Percentiles rank a stretch among this genome's conserved stretches.
Evolutionary conservation across 2,113 vertebrate genomes (phyloP).

Genomic region (Pithys albifrons): DNA sequence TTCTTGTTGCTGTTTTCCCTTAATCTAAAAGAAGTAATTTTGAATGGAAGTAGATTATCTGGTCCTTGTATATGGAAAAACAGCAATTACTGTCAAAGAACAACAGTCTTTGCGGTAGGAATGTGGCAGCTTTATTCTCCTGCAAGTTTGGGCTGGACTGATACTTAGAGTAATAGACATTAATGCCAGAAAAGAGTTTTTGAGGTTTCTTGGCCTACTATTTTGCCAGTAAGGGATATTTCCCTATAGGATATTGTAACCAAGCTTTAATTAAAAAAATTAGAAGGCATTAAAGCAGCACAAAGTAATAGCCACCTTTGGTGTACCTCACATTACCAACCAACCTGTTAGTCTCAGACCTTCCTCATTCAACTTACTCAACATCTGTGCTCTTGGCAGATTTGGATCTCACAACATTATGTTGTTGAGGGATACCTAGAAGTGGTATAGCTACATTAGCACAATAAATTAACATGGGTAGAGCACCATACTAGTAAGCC

Average conservation of each 20-base stretch:
- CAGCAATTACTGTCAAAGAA: constrained; percentile 53
- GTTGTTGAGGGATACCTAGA: constrained; percentile 12
- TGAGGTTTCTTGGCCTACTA: constrained; percentile 25
- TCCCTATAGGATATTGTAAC: constrained; percentile 39
- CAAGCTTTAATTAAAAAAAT: constrained; percentile 61
- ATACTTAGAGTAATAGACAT: constrained; percentile 10
- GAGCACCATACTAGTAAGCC: constrained; percentile 7
- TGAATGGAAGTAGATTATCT: constrained; percentile 49
- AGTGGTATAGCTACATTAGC: background rate
- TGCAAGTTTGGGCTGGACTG: constrained; percentile 61
- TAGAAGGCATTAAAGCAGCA: constrained; percentile 62
- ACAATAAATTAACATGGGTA: constrained; percentile 26
- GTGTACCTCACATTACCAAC: constrained; percentile 54
- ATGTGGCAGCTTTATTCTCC: constrained; percentile 54
- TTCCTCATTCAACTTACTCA: constrained; percentile 24
- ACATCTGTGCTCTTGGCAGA: constrained; percentile 19
- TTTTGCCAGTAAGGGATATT: constrained; percentile 28
- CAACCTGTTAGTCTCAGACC: constrained; percentile 25
- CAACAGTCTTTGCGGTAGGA: constrained; percentile 48
- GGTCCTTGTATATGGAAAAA: constrained; percentile 56
- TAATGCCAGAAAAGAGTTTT: constrained; percentile 40
- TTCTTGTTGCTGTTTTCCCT: background rate
- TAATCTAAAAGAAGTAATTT: constrained; percentile 22
- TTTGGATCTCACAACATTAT: background rate
- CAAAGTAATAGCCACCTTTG: constrained; percentile 47